Conservation (phyloP, 2,113 vertebrate species). For the Syrmaticus mikado region DNA sequence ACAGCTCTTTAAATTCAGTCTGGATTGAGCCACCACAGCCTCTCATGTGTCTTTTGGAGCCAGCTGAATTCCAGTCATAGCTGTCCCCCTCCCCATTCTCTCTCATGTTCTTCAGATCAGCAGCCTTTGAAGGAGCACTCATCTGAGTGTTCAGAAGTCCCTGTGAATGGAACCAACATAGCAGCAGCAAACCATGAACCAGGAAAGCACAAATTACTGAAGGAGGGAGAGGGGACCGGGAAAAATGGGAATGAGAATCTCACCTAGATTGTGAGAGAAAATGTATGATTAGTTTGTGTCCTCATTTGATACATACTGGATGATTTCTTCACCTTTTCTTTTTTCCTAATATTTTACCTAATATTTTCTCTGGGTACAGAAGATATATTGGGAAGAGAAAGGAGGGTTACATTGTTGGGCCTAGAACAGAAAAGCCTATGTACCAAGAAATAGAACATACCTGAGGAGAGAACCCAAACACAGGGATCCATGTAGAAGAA, state of each 20-base stretch:
- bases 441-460: not conserved
- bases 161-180: not conserved
- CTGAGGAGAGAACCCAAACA: not conserved
- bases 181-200: not conserved
- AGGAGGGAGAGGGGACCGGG: not conserved
- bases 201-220: not conserved
- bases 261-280: not conserved
- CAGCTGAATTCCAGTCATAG: not conserved
- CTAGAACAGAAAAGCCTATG: not conserved
- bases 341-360: not conserved
- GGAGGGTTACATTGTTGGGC: accelerated
- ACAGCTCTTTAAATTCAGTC: not conserved
- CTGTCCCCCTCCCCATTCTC: not conserved
- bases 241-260: not conserved
- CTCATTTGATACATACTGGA: not conserved
- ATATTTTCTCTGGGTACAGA: not conserved
- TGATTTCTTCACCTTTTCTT: not conserved
- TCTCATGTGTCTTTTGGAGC: not conserved
- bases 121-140: not conserved
- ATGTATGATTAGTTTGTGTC: not conserved
- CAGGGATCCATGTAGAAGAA: not conserved
- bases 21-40: not conserved
- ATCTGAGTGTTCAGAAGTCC: not conserved
- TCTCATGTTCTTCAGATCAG: not conserved
- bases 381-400: not conserved